These are phyloP conservation scores for Labeo calbasu DNA, from an alignment of 2,797 vertebrate species.

Conservation along the genomic window DNA sequence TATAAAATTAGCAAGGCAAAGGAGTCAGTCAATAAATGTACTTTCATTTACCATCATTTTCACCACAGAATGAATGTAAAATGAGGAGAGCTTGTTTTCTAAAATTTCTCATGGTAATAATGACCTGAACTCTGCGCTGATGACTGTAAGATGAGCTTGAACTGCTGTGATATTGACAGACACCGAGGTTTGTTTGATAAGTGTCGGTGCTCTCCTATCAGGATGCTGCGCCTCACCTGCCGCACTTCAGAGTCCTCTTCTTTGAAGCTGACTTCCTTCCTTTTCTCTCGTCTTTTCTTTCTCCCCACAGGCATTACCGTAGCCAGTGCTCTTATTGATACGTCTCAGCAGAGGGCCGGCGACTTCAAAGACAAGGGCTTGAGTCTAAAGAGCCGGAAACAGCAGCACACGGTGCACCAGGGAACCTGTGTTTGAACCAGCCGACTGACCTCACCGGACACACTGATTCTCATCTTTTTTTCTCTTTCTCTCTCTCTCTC, in stretches of 20 bases:
- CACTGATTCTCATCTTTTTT: slow-evolving; percentile 24
- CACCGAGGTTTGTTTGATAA: slow-evolving; percentile 16
- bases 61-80: background rate
- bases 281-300: slow-evolving; percentile 18
- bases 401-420: slow-evolving; percentile 86
- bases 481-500: background rate
- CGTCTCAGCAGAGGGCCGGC: slow-evolving; percentile 86
- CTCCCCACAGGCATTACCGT: slow-evolving; percentile 84
- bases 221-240: slow-evolving; percentile 17
- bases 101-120: background rate
- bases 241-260: slow-evolving; percentile 9
- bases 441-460: slow-evolving; percentile 11
- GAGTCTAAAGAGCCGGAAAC: slow-evolving; percentile 88
- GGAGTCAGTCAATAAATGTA: background rate
- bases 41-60: background rate
- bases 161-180: slow-evolving; percentile 10
- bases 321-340: slow-evolving; percentile 90
- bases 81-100: background rate
- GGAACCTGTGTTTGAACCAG: slow-evolving; percentile 91
- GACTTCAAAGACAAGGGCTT: slow-evolving; percentile 89
- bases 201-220: slow-evolving; percentile 16
- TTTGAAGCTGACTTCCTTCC: slow-evolving; percentile 44
- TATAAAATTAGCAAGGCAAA: background rate
- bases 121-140: background rate
- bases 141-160: background rate